phyloP scores from a whole-genome alignment of 2,797 vertebrate species.

The Neomorphus geoffroyi region DNA sequence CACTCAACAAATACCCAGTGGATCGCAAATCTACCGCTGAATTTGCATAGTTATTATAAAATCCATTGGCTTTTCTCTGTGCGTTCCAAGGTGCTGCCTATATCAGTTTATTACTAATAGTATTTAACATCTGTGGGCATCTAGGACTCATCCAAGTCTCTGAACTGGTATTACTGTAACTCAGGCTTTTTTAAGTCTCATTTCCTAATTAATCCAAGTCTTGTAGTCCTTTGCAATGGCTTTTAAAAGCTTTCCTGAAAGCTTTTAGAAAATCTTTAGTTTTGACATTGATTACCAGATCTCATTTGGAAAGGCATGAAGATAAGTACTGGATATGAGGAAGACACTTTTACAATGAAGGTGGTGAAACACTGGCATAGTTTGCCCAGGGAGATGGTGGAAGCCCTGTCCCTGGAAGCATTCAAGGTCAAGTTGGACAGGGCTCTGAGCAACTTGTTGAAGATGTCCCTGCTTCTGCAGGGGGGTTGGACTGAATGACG shows the following conservation, averaged over 20 bases:
- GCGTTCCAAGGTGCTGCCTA: neutral
- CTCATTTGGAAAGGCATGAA: neutral
- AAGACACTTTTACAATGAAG: too few species aligned
- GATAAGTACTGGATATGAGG: neutral
- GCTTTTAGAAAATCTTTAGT: neutral
- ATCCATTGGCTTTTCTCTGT: neutral
- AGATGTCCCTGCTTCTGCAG: too few species aligned
- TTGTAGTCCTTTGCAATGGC: neutral
- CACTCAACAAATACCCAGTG: neutral
- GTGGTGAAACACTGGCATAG: too few species aligned
- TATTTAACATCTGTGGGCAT: neutral
- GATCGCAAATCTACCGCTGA: neutral
- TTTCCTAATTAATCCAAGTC: neutral
- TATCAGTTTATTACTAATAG: neutral
- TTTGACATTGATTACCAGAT: neutral
- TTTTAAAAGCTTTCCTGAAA: neutral
- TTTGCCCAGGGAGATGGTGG: too few species aligned
- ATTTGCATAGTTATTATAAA: slow-evolving; percentile 25
- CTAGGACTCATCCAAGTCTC: neutral
- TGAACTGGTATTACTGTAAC: neutral
- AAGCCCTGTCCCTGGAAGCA: too few species aligned
- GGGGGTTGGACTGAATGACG: too few species aligned
- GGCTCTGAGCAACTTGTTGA: too few species aligned
- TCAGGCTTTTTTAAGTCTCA: neutral
- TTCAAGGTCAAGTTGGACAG: too few species aligned